Percentiles rank a stretch among this genome's conserved stretches.
phyloP scores from a whole-genome alignment of 1,140 invertebrate species.

The Listronotus bonariensis region DNA sequence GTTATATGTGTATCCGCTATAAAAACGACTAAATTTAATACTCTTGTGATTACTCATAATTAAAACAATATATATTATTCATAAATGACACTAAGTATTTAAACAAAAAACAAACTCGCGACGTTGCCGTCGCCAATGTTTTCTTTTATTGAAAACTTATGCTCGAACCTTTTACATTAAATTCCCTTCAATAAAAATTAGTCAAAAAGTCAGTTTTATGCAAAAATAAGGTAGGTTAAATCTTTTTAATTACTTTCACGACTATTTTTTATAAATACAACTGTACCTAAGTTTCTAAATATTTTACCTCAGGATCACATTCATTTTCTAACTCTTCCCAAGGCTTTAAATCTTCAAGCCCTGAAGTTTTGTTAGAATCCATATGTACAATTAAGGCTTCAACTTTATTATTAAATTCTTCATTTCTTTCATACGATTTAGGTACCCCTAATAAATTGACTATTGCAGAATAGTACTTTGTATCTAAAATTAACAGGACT shows the following conservation, averaged over 20 bases:
- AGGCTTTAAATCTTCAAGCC: conserved; percentile 49
- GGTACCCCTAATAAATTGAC: conserved; percentile 53
- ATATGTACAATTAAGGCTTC: conserved; percentile 56
- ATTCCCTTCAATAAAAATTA: too few relatives aligned
- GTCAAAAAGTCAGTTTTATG: not conserved
- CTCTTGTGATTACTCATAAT: too few relatives aligned
- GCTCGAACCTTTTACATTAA: too few relatives aligned
- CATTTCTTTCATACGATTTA: conserved; percentile 40
- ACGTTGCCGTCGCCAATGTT: too few relatives aligned
- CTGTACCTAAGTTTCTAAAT: not conserved
- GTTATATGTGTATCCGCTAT: too few relatives aligned
- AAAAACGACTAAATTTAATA: too few relatives aligned
- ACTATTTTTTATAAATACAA: not conserved
- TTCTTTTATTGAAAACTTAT: too few relatives aligned
- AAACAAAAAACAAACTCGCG: too few relatives aligned
- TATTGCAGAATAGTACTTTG: conserved; percentile 56
- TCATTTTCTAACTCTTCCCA: conserved; percentile 50
- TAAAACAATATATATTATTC: too few relatives aligned
- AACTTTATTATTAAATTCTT: conserved; percentile 46
- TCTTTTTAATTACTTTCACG: not conserved
- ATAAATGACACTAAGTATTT: too few relatives aligned
- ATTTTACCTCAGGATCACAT: conserved; percentile 52
- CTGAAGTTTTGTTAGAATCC: conserved; percentile 52
- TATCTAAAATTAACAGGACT: conserved; percentile 43
- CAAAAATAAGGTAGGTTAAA: too few relatives aligned